Evolutionary conservation across 2,797 vertebrate genomes (phyloP), one percentile per base, ranked within the genome.

Genomic region (Halcyon smyrnensis): DNA sequence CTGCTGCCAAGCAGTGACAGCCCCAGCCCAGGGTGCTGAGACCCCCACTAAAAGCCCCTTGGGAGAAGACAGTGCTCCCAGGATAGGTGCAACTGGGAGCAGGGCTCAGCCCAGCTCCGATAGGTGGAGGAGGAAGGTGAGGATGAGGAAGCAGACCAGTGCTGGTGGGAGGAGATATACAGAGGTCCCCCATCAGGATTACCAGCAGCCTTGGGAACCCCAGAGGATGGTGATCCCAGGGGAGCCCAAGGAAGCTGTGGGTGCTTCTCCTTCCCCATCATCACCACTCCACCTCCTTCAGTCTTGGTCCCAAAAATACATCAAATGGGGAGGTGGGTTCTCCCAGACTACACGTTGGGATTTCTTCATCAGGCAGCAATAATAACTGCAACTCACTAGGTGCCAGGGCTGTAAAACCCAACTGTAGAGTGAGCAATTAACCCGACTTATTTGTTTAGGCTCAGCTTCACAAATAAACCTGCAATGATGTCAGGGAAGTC

Each of bases 331-430:
- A 75, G 16, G 15, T 23, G 21, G 9, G 21, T 59, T 27, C 45
- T 45, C 34, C 34, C 3, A 18, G 21, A 1, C 28, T 27, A 11
- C 34, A 10, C 3, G 0, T 6, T 0, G 1, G 28, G 63, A 45
- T 87, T 85, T 46, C 59, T 87, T 34, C 1, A 0, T 45, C 18
- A 1, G 45, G 56, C 67, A 46, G 67, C 54, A 17, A 12, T 0
- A 0, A 20, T 15, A 48, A 6, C 30, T n/a, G 48, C 2, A 1
- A 18, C 28, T 54, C 46, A 23, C 8, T 53, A 39, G 15, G 23
- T 74, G 64, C 79, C 13, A 16, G 36, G 43, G 79, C 71, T 90
- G 19, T 90, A 85, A 96, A 94, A 63, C 27, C 19, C 27, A 23
- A 69, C 68, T 0, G 6, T 12, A 54, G 28, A 5, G 36, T 81